phyloP scores from a whole-genome alignment of 2,113 vertebrate species.

The Alosa alosa region DNA sequence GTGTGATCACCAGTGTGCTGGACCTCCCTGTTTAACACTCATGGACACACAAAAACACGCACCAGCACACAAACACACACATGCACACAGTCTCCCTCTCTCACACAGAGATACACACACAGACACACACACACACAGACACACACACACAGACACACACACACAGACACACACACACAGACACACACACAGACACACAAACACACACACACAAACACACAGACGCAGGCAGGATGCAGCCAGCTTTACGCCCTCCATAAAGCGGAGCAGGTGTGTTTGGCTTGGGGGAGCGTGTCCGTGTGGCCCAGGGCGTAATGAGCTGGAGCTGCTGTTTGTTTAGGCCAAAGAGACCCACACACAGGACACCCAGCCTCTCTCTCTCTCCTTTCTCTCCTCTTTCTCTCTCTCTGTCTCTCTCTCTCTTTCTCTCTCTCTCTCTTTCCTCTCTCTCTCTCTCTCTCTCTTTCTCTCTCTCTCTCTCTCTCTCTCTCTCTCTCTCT shows the following conservation, averaged over 20 bases:
- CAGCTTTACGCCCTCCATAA: not conserved
- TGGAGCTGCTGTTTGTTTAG: not conserved
- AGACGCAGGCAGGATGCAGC: not conserved
- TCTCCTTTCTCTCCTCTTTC: not conserved
- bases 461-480: not conserved
- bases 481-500: not conserved
- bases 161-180: no score
- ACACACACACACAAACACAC: slow-evolving; percentile 3
- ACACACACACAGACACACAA: not conserved
- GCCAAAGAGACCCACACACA: not conserved
- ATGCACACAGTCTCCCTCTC: not conserved
- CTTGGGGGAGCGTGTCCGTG: not conserved
- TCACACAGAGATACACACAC: not conserved
- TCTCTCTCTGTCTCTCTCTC: not conserved
- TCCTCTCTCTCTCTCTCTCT: not conserved
- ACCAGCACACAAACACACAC: not conserved
- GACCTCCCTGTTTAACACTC: not conserved
- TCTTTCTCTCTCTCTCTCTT: not conserved
- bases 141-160: not conserved
- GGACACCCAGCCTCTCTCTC: not conserved
- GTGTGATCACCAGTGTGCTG: slow-evolving; percentile 12
- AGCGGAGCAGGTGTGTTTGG: slow-evolving; percentile 3
- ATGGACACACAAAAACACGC: not conserved
- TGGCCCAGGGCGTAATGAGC: not conserved
- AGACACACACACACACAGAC: not conserved